Evolutionary conservation across 2,888 invertebrate genomes (phyloP).

Genomic region (Synergus japonicus): DNA sequence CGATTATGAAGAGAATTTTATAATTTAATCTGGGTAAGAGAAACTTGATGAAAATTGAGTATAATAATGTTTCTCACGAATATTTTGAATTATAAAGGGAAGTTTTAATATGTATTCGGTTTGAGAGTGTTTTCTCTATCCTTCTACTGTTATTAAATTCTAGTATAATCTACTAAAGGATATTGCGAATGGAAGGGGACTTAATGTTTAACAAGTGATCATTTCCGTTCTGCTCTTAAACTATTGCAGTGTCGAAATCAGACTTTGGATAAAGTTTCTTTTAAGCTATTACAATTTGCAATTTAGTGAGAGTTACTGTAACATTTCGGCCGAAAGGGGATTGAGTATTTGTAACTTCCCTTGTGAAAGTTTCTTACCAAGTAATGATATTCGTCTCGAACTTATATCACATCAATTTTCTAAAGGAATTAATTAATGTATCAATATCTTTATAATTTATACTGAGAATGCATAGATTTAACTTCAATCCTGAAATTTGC

Average conservation of each 20-base stretch:
- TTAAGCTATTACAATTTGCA: not conserved
- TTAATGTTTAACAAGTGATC: constrained; percentile 38
- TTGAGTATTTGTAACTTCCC: not conserved
- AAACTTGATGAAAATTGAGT: too few species aligned
- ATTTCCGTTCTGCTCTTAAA: constrained; percentile 29
- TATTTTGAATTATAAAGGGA: not conserved
- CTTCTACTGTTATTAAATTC: constrained; percentile 19
- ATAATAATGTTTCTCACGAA: too few species aligned
- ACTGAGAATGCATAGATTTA: too few species aligned
- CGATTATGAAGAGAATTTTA: too few species aligned
- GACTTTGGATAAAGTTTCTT: constrained; percentile 10
- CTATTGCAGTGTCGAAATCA: constrained; percentile 24
- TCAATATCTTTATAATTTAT: too few species aligned
- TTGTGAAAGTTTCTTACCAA: not conserved
- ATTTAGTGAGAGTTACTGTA: constrained; percentile 1
- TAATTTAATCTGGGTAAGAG: too few species aligned
- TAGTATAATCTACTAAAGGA: constrained; percentile 11
- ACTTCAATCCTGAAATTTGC: too few species aligned
- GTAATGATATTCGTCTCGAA: not conserved
- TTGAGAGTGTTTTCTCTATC: not conserved
- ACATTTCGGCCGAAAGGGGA: not conserved
- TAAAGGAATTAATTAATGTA: too few species aligned
- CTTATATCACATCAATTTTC: not conserved
- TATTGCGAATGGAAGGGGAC: constrained; percentile 34
- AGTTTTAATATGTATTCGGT: not conserved